Evolutionary conservation across 2,888 invertebrate genomes (phyloP).

Genomic region (Meganola albula): DNA sequence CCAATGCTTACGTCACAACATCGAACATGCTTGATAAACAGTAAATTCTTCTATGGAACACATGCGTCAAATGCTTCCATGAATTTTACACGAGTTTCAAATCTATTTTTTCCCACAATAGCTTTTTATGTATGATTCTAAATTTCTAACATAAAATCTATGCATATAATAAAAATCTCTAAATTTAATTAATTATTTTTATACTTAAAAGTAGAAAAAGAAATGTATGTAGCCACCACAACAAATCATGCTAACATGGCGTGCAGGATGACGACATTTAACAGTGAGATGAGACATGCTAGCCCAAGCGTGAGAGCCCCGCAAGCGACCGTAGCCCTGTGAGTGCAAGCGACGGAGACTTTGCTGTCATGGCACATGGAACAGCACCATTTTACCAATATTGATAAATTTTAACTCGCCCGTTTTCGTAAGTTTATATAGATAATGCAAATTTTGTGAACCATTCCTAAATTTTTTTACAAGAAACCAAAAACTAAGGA

Average conservation of each 20-base stretch:
- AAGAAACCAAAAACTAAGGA: too few species aligned
- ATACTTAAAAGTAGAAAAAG: too few species aligned
- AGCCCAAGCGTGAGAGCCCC: slow-evolving; percentile 39
- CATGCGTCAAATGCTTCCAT: slow-evolving; percentile 16
- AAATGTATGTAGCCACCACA: slow-evolving; percentile 15
- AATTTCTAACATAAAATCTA: too few species aligned
- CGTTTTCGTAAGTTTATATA: not conserved
- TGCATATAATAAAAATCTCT: too few species aligned
- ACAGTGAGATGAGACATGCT: slow-evolving; percentile 36
- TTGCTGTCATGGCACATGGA: slow-evolving; percentile 24
- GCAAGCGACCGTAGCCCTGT: slow-evolving; percentile 48
- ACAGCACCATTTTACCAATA: too few species aligned
- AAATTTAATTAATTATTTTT: too few species aligned
- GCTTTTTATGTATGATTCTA: too few species aligned
- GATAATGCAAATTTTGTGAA: too few species aligned
- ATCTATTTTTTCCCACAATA: too few species aligned
- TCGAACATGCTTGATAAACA: slow-evolving; percentile 23
- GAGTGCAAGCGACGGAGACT: slow-evolving; percentile 45
- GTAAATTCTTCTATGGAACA: slow-evolving; percentile 14
- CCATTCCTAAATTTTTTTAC: too few species aligned
- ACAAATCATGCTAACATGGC: slow-evolving; percentile 21
- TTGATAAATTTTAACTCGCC: too few species aligned
- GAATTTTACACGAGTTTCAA: too few species aligned
- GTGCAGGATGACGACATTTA: slow-evolving; percentile 36
- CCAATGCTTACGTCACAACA: slow-evolving; percentile 25